Base-by-base conservation (phyloP, 2,113 vertebrate species). In the Ornithorhynchus anatinus region DNA sequence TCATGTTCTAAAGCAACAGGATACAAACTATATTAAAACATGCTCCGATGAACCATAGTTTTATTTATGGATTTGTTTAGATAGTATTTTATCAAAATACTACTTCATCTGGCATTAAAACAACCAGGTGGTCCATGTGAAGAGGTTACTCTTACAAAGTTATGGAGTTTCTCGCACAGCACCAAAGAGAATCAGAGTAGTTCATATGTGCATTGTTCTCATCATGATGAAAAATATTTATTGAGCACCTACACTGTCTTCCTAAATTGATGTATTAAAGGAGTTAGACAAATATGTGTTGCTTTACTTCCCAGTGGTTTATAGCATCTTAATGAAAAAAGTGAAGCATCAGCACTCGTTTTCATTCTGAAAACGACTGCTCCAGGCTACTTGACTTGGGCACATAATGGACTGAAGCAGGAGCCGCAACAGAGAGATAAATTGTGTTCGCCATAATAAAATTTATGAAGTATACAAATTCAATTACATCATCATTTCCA, bases 381-480 rank as follows among this genome's bases (percentile, higher is more conserved):
- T 63, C 61, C n/a, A 29, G 44, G 31, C 1, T 5, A 62, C 45
- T 69, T 61, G 65, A 52, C 54, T 69, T 57, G 76, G 35, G 52
- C 52, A 65, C 38, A 50, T 15, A 75, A 74, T 51, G 67, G 60
- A 71, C 40, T 44, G 56, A 69, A 59, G 20, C 25, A 22, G 17
- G 27, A 53, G 68, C 43, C n/a, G 73, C 62, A 23, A 27, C 25
- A 33, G 57, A 60, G 77, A 71, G 68, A 45, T 59, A 69, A 63
- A 76, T 69, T 80, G 71, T 31, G 50, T 80, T 74, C 56, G 31
- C 35, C 52, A 60, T 79, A 80, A 82, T 74, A 82, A 80, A 86
- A 79, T 80, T 72, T 78, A 86, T 3, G 0, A 52, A 22, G 51
- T 80, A 80, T 72, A 79, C 79, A 84, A 78, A 86, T 72, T 72